phyloP scores from a whole-genome alignment of 2,888 invertebrate species.

The Carcina quercana region DNA sequence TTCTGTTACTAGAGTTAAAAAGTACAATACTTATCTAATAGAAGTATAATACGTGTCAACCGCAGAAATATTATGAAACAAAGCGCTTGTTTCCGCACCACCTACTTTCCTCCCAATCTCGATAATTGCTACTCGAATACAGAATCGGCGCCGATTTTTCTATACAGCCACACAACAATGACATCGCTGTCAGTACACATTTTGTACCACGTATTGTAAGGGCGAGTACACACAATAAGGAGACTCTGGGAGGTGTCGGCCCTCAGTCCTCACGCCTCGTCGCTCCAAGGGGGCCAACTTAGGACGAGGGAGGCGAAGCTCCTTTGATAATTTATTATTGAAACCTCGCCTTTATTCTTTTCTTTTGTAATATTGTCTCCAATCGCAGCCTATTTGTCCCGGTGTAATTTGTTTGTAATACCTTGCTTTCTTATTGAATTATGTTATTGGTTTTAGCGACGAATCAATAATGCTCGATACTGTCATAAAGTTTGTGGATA shows the following conservation, averaged over 20 bases:
- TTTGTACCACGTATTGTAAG: slow-evolving; percentile 25
- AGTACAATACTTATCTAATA: too few relatives aligned
- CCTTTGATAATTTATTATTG: slow-evolving; percentile 66
- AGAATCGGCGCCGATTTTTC: too few relatives aligned
- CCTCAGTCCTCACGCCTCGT: slow-evolving; percentile 35
- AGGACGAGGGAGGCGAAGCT: slow-evolving; percentile 21
- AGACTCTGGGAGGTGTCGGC: slow-evolving; percentile 55
- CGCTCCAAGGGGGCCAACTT: slow-evolving; percentile 16
- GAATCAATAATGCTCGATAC: too few relatives aligned
- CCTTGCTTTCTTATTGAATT: slow-evolving; percentile 6
- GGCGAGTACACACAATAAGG: slow-evolving; percentile 52
- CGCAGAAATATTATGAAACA: too few relatives aligned
- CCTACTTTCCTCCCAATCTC: too few relatives aligned
- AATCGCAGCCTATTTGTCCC: slow-evolving; percentile 46
- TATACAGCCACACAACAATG: too few relatives aligned
- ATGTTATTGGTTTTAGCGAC: not conserved
- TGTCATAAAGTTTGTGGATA: too few relatives aligned
- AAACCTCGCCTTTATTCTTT: slow-evolving; percentile 55
- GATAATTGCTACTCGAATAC: too few relatives aligned
- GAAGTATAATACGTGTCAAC: too few relatives aligned
- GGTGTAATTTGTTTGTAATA: slow-evolving; percentile 40
- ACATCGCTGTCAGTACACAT: not conserved
- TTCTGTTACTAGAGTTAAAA: too few relatives aligned
- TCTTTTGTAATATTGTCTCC: slow-evolving; percentile 59
- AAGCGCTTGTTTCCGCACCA: too few relatives aligned